phyloP scores from a whole-genome alignment of 2,113 vertebrate genomes.

The Myodes glareolus region DNA sequence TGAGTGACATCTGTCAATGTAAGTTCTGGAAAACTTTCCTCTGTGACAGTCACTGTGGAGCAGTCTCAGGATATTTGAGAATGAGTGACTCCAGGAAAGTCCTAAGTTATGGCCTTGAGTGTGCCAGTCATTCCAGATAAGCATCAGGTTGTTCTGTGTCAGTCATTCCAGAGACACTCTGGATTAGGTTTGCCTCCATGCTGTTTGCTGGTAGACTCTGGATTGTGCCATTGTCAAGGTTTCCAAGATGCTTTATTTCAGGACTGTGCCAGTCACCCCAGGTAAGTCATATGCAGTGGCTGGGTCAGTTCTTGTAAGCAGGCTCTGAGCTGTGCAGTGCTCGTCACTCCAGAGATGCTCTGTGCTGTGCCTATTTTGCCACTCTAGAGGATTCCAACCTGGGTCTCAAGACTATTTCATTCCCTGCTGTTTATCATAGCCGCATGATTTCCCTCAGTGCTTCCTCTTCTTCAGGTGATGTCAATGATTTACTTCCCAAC shows the following conservation, averaged over 20 bases:
- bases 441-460: conserved; percentile 35
- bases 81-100: not conserved
- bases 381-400: conserved; percentile 64
- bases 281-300: not conserved
- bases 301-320: not conserved
- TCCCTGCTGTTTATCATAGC: conserved; percentile 58
- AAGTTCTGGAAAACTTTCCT: conserved; percentile 1
- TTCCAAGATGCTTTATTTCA: not conserved
- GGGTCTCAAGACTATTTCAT: conserved; percentile 59
- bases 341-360: not conserved
- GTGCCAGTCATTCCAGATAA: not conserved
- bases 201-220: not conserved
- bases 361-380: not conserved
- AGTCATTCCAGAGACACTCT: not conserved
- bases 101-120: conserved; percentile 7
- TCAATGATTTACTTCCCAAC: conserved; percentile 1
- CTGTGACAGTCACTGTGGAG: not conserved
- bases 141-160: not conserved
- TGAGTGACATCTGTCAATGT: not conserved
- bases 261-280: not conserved
- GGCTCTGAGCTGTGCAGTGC: not conserved
- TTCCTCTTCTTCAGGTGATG: not conserved
- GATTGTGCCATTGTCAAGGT: not conserved
- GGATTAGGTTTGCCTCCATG: not conserved
- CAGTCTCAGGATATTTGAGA: not conserved